phyloP scores from a whole-genome alignment of 2,888 invertebrate species.

The Catocala nupta region DNA sequence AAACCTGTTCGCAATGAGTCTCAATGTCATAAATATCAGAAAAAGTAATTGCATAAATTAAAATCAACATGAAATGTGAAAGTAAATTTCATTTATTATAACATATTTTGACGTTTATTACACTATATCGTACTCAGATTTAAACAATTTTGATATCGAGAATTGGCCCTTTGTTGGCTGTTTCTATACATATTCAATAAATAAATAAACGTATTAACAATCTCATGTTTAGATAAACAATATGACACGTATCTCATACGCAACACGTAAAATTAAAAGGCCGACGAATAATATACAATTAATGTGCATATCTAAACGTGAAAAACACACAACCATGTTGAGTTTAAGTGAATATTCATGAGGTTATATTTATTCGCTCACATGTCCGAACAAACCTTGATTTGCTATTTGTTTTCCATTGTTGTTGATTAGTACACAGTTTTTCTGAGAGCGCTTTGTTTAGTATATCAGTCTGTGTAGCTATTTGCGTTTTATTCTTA shows the following conservation, averaged over 20 bases:
- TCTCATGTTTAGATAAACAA: background rate
- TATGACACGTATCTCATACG: background rate
- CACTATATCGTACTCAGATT: too few relatives aligned
- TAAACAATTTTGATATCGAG: too few relatives aligned
- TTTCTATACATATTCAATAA: too few relatives aligned
- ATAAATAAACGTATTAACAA: too few relatives aligned
- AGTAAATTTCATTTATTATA: too few relatives aligned
- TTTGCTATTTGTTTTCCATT: slow-evolving; percentile 14
- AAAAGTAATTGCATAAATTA: too few relatives aligned
- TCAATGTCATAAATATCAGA: too few relatives aligned
- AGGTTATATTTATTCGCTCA: slow-evolving; percentile 35
- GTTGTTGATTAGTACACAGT: background rate
- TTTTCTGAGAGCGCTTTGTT: background rate
- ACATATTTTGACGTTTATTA: too few relatives aligned
- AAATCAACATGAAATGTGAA: too few relatives aligned
- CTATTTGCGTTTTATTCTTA: too few relatives aligned
- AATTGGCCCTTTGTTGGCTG: too few relatives aligned
- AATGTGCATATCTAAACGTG: slow-evolving; percentile 44
- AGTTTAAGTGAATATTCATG: slow-evolving; percentile 45
- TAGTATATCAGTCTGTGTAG: background rate
- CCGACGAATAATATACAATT: slow-evolving; percentile 20
- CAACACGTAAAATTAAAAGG: slow-evolving; percentile 4
- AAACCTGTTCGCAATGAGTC: too few relatives aligned
- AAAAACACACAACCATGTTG: slow-evolving; percentile 20
- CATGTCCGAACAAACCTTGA: slow-evolving; percentile 15